A percentile compares a stretch with the other conserved stretches of the same genome.
Evolutionary conservation across 2,113 vertebrate species (phyloP).

Genomic region (Centropus bengalensis): DNA sequence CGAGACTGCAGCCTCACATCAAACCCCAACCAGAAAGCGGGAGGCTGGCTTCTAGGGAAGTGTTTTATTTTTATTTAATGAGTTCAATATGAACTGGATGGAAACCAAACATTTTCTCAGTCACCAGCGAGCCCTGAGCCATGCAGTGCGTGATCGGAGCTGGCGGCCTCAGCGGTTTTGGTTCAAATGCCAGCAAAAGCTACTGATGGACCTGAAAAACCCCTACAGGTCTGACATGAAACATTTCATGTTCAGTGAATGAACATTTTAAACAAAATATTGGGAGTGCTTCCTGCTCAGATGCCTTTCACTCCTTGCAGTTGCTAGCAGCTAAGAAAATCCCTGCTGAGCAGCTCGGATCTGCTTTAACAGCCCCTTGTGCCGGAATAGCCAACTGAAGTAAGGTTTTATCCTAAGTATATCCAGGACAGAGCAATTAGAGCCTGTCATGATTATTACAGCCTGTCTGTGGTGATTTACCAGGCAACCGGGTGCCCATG

Average conservation of each 20-base stretch:
- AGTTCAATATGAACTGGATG: background rate
- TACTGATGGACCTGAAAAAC: background rate
- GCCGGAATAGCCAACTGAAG: background rate
- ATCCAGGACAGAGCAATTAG: background rate
- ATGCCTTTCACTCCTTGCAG: background rate
- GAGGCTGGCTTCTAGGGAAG: background rate
- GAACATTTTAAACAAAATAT: background rate
- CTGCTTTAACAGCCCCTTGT: background rate
- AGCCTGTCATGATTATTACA: background rate
- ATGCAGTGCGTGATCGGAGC: background rate
- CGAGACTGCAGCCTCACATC: background rate
- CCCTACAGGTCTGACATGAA: background rate
- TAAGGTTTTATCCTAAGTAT: background rate
- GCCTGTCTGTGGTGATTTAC: background rate
- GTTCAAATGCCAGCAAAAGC: background rate
- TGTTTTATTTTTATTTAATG: background rate
- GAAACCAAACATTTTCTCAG: background rate
- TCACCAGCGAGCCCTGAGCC: accelerated
- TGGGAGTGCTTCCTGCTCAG: background rate
- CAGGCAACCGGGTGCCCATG: background rate
- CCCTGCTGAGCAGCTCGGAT: background rate
- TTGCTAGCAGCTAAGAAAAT: background rate
- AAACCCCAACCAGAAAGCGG: background rate
- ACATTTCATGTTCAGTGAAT: background rate
- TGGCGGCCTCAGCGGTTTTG: background rate